These are phyloP conservation scores for Engystomops pustulosus DNA, from an alignment of 2,113 vertebrate species.

Conservation along the genomic window DNA sequence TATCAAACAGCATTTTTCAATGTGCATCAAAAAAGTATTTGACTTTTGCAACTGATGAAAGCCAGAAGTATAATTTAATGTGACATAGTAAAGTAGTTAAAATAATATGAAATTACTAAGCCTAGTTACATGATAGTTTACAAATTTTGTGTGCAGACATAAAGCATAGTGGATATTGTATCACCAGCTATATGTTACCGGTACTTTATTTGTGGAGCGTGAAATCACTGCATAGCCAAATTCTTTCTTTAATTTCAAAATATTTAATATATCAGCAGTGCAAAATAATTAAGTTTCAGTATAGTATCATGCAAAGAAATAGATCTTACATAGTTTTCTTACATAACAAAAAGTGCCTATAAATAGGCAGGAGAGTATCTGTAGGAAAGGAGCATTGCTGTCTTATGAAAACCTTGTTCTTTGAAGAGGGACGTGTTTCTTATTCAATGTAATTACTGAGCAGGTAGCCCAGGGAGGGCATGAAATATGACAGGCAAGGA, in stretches of 20 bases:
- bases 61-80: no score
- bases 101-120: no score
- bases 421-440: not conserved
- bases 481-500: conserved; percentile 26
- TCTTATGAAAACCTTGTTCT: conserved; percentile 12
- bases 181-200: not conserved
- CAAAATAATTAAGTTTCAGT: not conserved
- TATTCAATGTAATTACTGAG: conserved; percentile 47
- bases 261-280: not conserved
- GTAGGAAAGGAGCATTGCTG: not conserved
- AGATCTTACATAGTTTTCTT: not conserved
- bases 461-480: conserved; percentile 18
- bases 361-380: not conserved
- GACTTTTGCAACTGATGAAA: no score
- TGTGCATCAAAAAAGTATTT: no score
- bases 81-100: no score
- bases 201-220: not conserved
- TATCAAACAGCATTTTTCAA: no score
- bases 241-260: not conserved
- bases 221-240: not conserved
- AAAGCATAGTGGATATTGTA: not conserved
- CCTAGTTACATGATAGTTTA: no score
- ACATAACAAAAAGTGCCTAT: not conserved
- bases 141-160: no score
- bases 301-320: not conserved